Evolutionary conservation across 2,888 invertebrate genomes (phyloP), one percentile per base, ranked within the genome.

Genomic region (Dioctria linearis): DNA sequence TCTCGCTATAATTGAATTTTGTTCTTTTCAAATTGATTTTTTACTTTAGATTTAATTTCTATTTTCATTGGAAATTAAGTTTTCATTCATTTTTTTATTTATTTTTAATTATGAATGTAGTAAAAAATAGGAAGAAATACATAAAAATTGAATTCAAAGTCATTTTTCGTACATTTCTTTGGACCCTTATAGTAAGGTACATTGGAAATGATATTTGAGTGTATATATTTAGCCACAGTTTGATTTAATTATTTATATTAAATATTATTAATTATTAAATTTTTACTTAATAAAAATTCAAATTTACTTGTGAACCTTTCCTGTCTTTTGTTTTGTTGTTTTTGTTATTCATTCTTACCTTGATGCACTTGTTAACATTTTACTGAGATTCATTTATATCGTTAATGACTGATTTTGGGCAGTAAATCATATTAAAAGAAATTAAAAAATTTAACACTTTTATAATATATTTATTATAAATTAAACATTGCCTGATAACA

Each of bases 111-210:
- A 11, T 54, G 54, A 54, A n/a, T 54, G 54, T 54, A 54, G 25
- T 25, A 25, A 25, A 25, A 25, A 25, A 54, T 54, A 54, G 54
- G 54, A 54, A 11, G 49, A 46, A 11, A 54, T 54, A 54, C 54
- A 54, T 54, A 54, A 54, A 11, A 54, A 54, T 11, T 11, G 11
- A 54, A n/a, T 54, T 54, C n/a, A 54, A 54, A n/a, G 37, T 59
- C 43, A 25, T 67, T 79, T 63, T 69, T 80, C 80, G 37, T 80
- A 61, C n/a, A 80, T 67, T 82, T 82, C 81, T 59, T 81, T 67
- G 6, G 67, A 67, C 82, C 82, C 82, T 81, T 81, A 84, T 83
- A 84, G 83, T 84, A 85, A 84, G 84, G 84, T 84, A 83, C 83
- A 84, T 84, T 84, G 84, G 83, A 84, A 84, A 83, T 84, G 84